Conservation (phyloP, 2,888 invertebrate genomes). For the Xestia c-nigrum region DNA sequence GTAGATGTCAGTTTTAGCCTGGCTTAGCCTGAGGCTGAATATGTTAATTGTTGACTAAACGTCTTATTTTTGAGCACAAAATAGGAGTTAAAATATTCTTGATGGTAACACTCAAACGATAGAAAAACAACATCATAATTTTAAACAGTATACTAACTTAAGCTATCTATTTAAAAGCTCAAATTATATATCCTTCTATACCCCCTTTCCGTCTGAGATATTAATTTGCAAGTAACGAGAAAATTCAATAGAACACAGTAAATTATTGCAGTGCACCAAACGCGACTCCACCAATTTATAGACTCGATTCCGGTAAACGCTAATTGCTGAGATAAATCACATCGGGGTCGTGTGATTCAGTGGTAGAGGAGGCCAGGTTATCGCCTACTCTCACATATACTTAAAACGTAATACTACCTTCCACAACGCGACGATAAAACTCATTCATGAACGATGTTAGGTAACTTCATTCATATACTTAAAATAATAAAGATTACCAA, state of each 20-base stretch:
- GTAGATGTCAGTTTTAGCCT: slow-evolving; percentile 28
- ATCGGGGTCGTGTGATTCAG: slow-evolving; percentile 78
- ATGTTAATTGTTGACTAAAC: neutral
- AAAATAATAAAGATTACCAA: too few species aligned
- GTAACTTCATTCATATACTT: slow-evolving; percentile 15
- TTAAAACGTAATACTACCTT: slow-evolving; percentile 42
- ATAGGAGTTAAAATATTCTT: neutral
- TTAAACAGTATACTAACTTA: neutral
- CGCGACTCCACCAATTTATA: slow-evolving; percentile 67
- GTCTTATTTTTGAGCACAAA: slow-evolving; percentile 8
- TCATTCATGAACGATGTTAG: slow-evolving; percentile 39
- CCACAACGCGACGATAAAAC: slow-evolving; percentile 38
- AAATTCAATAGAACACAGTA: slow-evolving; percentile 48
- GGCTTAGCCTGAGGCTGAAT: slow-evolving; percentile 18
- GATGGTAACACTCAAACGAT: slow-evolving; percentile 9
- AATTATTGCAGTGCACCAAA: slow-evolving; percentile 50
- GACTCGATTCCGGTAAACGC: slow-evolving; percentile 70
- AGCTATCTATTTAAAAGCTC: neutral
- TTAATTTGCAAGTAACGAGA: slow-evolving; percentile 40
- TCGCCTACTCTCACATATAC: slow-evolving; percentile 71
- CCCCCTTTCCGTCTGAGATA: slow-evolving; percentile 10
- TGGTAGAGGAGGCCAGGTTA: slow-evolving; percentile 76
- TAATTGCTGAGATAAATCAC: slow-evolving; percentile 85
- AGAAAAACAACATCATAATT: neutral
- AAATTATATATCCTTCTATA: neutral